phyloP scores from a whole-genome alignment of 2,888 invertebrate genomes.

The Oxytorus armatus region DNA sequence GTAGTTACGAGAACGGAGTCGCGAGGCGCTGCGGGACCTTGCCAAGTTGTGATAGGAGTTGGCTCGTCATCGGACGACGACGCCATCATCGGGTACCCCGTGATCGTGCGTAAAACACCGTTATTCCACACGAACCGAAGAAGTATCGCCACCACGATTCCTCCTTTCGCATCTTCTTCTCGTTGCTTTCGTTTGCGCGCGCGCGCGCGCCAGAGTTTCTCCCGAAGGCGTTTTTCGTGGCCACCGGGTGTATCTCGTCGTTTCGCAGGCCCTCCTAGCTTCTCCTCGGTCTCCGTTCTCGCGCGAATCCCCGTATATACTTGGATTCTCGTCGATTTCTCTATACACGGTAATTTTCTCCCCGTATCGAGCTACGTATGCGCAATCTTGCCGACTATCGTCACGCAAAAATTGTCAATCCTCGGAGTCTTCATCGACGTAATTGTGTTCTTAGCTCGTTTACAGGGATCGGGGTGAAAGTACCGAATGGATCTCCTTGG shows the following conservation, averaged over 20 bases:
- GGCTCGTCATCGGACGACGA: constrained; percentile 59
- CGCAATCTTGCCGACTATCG: not conserved
- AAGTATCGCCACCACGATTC: constrained; percentile 37
- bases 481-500: not conserved
- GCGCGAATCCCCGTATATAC: not conserved
- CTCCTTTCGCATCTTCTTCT: constrained; percentile 53
- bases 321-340: not conserved
- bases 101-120: constrained; percentile 56
- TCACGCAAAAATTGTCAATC: constrained; percentile 16
- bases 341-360: not conserved
- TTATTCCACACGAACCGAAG: constrained; percentile 29
- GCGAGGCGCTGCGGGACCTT: constrained; percentile 60
- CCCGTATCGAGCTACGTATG: constrained; percentile 4
- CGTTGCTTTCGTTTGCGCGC: no score
- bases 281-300: not conserved
- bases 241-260: not conserved
- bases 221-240: not conserved
- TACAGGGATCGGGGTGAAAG: not conserved
- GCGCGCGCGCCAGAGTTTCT: no score
- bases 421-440: constrained; percentile 18
- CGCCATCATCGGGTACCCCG: constrained; percentile 75
- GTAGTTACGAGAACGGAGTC: constrained; percentile 62
- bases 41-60: constrained; percentile 60
- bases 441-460: not conserved
- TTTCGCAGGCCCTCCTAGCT: not conserved